phyloP scores from a whole-genome alignment of 2,797 vertebrate species.

The Sternotherus odoratus region DNA sequence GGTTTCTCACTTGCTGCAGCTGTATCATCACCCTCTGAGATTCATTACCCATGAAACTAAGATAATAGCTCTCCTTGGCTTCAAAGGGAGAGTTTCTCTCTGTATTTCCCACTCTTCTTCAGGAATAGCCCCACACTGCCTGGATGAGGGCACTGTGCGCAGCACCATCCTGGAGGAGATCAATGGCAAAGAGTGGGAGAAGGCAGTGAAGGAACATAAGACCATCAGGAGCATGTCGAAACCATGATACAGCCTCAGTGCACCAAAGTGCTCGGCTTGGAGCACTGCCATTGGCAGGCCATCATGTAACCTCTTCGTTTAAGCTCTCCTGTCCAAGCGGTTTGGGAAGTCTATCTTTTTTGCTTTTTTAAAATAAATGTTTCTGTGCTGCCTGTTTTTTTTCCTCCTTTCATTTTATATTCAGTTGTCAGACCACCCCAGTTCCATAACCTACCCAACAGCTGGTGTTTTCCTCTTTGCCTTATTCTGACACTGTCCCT shows the following conservation, averaged over 20 bases:
- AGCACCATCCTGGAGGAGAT: slow-evolving; percentile 88
- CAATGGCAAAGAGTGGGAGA: slow-evolving; percentile 93
- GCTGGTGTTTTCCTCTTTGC: not conserved
- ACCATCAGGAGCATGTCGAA: slow-evolving; percentile 91
- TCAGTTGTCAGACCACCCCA: not conserved
- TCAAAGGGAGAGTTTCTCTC: not conserved
- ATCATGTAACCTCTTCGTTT: not conserved
- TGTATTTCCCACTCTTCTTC: not conserved
- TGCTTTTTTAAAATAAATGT: slow-evolving; percentile 69
- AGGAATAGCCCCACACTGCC: slow-evolving; percentile 94
- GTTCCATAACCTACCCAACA: not conserved
- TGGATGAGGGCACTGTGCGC: slow-evolving; percentile 91
- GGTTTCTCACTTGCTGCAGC: not conserved
- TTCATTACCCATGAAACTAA: not conserved
- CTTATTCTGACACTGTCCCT: not conserved
- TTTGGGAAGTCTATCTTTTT: slow-evolving; percentile 50
- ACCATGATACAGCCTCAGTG: slow-evolving; percentile 53
- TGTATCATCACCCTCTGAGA: not conserved
- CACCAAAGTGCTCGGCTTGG: not conserved
- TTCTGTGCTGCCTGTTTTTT: slow-evolving; percentile 21
- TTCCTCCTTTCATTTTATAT: not conserved
- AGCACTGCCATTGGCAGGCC: not conserved
- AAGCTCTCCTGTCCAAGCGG: not conserved
- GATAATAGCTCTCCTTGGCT: not conserved
- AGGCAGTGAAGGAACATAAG: slow-evolving; percentile 88